Evolutionary conservation across 2,888 invertebrate genomes (phyloP).

Genomic region (Folsomia candida): DNA sequence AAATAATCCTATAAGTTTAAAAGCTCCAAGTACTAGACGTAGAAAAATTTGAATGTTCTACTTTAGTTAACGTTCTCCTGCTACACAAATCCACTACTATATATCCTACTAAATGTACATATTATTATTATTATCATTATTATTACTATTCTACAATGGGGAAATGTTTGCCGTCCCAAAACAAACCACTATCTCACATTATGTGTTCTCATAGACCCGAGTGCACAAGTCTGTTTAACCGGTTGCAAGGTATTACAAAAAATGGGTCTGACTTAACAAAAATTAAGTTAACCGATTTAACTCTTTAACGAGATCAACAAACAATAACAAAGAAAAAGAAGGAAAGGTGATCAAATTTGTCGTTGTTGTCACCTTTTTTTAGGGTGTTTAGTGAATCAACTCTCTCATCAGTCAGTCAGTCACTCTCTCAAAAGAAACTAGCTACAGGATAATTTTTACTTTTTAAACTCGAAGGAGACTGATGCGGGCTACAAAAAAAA

Average conservation of each 20-base stretch:
- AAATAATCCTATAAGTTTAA: too few species aligned
- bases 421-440: not conserved
- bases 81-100: not conserved
- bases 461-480: not conserved
- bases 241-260: slow-evolving; percentile 12
- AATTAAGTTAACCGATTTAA: slow-evolving; percentile 20
- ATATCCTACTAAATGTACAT: not conserved
- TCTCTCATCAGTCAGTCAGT: slow-evolving; percentile 5
- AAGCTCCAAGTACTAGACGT: not conserved
- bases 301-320: slow-evolving; percentile 6
- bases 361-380: too few species aligned
- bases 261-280: slow-evolving; percentile 4
- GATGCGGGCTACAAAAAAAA: not conserved
- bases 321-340: not conserved
- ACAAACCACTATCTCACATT: slow-evolving; percentile 22
- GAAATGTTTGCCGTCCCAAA: slow-evolving; percentile 50
- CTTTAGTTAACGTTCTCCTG: not conserved
- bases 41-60: slow-evolving; percentile 6
- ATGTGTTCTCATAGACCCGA: slow-evolving; percentile 26
- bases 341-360: too few species aligned
- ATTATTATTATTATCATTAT: too few species aligned
- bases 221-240: slow-evolving; percentile 15
- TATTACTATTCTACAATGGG: slow-evolving; percentile 18
- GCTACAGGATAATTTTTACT: not conserved
- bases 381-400: too few species aligned